Conservation (phyloP, 2,113 vertebrate species). For the Tragelaphus imberbis region DNA sequence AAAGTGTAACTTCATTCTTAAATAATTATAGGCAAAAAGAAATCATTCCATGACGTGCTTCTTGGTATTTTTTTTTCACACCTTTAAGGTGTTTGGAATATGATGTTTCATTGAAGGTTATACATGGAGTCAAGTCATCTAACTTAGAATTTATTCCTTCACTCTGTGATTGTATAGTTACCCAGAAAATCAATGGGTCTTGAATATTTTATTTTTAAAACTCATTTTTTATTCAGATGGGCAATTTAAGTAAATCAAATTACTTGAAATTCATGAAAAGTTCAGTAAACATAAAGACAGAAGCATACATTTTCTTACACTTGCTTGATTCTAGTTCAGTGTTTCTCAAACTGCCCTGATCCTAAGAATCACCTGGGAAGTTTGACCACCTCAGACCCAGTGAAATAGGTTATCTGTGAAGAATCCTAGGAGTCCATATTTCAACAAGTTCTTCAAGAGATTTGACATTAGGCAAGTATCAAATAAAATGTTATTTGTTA, state of each 20-base stretch:
- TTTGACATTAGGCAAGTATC: not conserved
- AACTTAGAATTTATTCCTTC: not conserved
- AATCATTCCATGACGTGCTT: not conserved
- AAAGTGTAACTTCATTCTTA: not conserved
- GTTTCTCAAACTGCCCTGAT: not conserved
- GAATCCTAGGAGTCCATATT: not conserved
- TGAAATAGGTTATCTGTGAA: not conserved
- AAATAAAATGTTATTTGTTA: not conserved
- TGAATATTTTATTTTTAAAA: not conserved
- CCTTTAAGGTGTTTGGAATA: not conserved
- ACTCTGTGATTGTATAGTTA: not conserved
- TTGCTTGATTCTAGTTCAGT: not conserved
- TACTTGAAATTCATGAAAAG: not conserved
- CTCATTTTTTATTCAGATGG: not conserved
- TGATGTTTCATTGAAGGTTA: not conserved
- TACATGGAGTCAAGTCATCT: not conserved
- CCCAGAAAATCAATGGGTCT: not conserved
- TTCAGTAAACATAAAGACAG: not conserved
- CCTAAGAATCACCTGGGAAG: not conserved
- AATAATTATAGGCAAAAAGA: not conserved
- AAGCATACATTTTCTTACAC: not conserved
- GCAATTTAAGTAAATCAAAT: not conserved
- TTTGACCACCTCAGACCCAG: not conserved
- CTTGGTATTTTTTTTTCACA: not conserved
- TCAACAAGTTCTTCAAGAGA: not conserved